Conservation (phyloP, 2,888 invertebrate species). For the Ennomos quercinarius region DNA sequence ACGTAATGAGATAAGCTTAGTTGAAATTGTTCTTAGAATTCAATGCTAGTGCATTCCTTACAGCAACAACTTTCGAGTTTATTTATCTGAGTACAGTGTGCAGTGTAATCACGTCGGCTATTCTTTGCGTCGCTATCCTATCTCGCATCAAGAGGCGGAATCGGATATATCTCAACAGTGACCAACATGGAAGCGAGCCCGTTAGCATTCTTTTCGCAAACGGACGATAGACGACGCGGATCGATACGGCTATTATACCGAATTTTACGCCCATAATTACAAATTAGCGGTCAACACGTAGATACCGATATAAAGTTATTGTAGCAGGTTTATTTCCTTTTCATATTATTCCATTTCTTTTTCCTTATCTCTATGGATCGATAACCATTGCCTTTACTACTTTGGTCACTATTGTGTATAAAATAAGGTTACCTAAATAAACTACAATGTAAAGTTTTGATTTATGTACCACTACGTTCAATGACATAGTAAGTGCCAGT, state of each 20-base stretch:
- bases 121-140: slow-evolving; percentile 50
- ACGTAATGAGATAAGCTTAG: not conserved
- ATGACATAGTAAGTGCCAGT: slow-evolving; percentile 15
- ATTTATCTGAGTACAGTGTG: slow-evolving; percentile 33
- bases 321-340: slow-evolving; percentile 47
- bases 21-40: slow-evolving; percentile 18
- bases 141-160: slow-evolving; percentile 46
- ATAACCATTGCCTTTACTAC: slow-evolving; percentile 9
- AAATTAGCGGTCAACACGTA: slow-evolving; percentile 62
- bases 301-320: slow-evolving; percentile 50
- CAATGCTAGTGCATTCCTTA: slow-evolving; percentile 19
- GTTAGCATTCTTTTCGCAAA: slow-evolving; percentile 77
- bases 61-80: slow-evolving; percentile 18
- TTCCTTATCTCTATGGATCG: slow-evolving; percentile 42
- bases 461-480: too few relatives aligned
- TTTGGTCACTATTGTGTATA: slow-evolving; percentile 7
- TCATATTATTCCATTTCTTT: not conserved
- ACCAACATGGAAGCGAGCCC: slow-evolving; percentile 64
- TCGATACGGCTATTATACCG: slow-evolving; percentile 62
- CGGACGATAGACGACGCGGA: slow-evolving; percentile 54
- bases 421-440: slow-evolving; percentile 14
- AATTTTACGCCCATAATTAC: slow-evolving; percentile 73
- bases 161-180: slow-evolving; percentile 47
- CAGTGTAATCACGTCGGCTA: slow-evolving; percentile 51
- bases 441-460: slow-evolving; percentile 1